Evolutionary conservation across 2,888 invertebrate genomes (phyloP), one percentile per base, ranked within the genome.

Genomic region (Willowsia nigromaculata): DNA sequence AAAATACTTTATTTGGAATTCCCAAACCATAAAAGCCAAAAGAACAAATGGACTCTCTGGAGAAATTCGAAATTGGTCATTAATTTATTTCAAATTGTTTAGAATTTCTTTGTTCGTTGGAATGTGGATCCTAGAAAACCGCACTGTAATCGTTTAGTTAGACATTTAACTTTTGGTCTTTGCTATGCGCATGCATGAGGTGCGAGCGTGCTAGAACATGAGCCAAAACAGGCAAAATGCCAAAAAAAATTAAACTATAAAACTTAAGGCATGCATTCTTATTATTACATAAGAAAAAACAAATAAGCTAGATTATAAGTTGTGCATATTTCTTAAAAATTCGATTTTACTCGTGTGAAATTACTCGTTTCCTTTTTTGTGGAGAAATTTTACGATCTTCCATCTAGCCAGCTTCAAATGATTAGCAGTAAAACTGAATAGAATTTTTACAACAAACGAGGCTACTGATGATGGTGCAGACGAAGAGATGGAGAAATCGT

Each of bases 301-400:
- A 47, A 47, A 74, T 47, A 27, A 47, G 27, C 74, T 74, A 47
- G 74, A 74, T 47, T 47, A 13, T 40, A 15, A 33, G 22, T 56
- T 27, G 5, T 74, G 40, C 47, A 15, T 47, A 5, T 43, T 47
- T 22, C 9, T 27, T n/a, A n/a, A n/a, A n/a, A 11, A 56, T 7
- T 22, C 22, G 1, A 25, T 56, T 56, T 56, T 62, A 40, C 11
- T 43, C 3, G 18, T 15, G 15, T 2, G 15, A 62, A 1, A 43
- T 13, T 6, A 18, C 53, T 80, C 22, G 59, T 81, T 81, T 83
- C 83, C 83, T 83, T 83, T 83, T 83, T 83, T 83, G 83, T 83
- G 3, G 4, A 50, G 33, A 65, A 33, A 68, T 83, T 83, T 83
- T 83, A 83, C 83, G 83, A 83, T 27, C 68, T 25, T 47, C 30